Base-by-base conservation (phyloP, 2,888 invertebrate species). In the Plebejus melissa region DNA sequence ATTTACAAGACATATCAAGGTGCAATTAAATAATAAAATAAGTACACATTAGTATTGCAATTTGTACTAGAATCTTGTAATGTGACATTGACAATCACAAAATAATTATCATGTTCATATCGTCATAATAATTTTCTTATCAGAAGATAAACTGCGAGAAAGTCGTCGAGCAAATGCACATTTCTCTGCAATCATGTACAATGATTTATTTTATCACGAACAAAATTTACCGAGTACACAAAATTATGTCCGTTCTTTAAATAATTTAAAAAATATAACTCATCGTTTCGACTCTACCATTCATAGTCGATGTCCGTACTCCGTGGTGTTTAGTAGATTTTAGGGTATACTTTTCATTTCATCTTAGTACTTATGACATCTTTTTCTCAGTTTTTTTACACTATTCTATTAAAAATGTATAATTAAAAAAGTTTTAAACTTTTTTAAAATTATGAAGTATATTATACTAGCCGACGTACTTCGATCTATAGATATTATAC, bases 21-120 rank as follows among this genome's bases (percentile, higher is more conserved):
- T 4, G 65, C 32, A 36, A 60, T 60, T 32, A 60, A 9, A 54
- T 54, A 54, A 16, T 58, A 58, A 22, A 13, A 58, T 22, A 22
- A 13, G 22, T 22, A 58, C 32, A 36, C 13, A 22, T 13, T 4
- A 65, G 5, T 65, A 28, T 60, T 11, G 60, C 60, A 60, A 28
- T 60, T 60, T 28, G 28, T 28, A 28, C 5, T 28, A 65, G 5
- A 65, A 32, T 65, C 16, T 65, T 32, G 65, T 65, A 5, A 65
- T 65, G 32, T 65, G 65, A 65, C 32, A 65, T 65, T 65, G 65
- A 65, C 65, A 32, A 65, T 32, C 65, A 28, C 4, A 32, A 65
- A 65, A 65, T 65, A 65, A 65, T 65, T 65, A 65, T 65, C 65
- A 65, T 65, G 16, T 36, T 65, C 36, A 65, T 65, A 65, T 65